A percentile compares a stretch with the other conserved stretches of the same genome.
These are phyloP conservation scores for Limnephilus lunatus DNA, from an alignment of 2,888 invertebrate genomes.

Conservation along the genomic window DNA sequence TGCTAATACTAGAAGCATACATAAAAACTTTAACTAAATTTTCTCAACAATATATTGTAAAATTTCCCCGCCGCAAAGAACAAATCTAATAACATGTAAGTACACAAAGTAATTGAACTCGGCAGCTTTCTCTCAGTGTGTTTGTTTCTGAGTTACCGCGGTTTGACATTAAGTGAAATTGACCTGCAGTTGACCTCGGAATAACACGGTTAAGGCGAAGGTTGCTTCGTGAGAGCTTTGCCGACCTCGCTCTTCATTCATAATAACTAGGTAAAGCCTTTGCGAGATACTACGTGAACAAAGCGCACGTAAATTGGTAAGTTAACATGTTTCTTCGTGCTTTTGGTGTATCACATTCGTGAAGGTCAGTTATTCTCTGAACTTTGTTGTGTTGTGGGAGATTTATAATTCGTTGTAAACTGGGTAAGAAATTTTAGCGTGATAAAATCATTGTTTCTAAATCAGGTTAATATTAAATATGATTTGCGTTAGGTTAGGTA, in stretches of 20 bases:
- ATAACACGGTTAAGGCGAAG: conserved; percentile 35
- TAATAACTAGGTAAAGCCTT: not conserved
- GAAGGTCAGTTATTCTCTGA: not conserved
- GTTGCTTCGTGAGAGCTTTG: not conserved
- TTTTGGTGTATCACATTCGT: not conserved
- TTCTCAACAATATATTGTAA: not conserved
- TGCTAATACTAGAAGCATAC: not conserved
- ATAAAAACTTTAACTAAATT: not conserved
- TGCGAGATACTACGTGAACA: not conserved
- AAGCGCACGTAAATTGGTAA: not conserved
- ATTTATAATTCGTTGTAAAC: not conserved
- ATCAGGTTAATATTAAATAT: not conserved
- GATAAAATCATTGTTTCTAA: not conserved
- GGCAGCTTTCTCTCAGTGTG: not conserved
- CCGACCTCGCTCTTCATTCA: conserved; percentile 19
- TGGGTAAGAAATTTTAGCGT: not conserved
- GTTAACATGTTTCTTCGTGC: not conserved
- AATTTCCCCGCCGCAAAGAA: not conserved
- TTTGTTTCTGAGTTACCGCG: not conserved
- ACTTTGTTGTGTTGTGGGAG: not conserved
- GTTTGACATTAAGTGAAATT: conserved; percentile 15
- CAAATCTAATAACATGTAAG: not conserved
- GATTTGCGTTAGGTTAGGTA: too few relatives aligned
- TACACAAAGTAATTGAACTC: not conserved
- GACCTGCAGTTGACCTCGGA: conserved; percentile 1